Evolutionary conservation across 1,140 invertebrate species (phyloP).

Genomic region (Bacillus rossius): DNA sequence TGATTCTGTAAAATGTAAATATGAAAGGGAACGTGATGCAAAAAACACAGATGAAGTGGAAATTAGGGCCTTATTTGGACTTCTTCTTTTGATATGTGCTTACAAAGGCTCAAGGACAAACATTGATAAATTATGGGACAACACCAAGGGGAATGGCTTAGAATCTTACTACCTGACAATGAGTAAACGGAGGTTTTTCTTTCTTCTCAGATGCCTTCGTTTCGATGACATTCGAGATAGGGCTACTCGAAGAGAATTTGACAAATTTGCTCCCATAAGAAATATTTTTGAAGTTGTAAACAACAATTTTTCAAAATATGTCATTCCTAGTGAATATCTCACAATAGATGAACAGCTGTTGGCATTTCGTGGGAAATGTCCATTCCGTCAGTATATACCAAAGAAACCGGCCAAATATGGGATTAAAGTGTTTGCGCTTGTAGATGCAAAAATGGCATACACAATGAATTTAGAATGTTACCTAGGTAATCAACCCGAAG

Average conservation of each 20-base stretch:
- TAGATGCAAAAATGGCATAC: slow-evolving; percentile 32
- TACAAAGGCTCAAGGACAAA: slow-evolving; percentile 21
- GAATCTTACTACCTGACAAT: slow-evolving; percentile 32
- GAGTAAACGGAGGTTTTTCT: slow-evolving; percentile 32
- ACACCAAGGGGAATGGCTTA: slow-evolving; percentile 29
- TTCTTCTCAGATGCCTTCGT: slow-evolving; percentile 31
- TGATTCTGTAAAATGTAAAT: slow-evolving; percentile 20
- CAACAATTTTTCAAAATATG: slow-evolving; percentile 26
- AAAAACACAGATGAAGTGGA: slow-evolving; percentile 14
- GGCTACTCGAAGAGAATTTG: slow-evolving; percentile 26
- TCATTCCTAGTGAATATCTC: slow-evolving; percentile 28
- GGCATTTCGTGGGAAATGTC: slow-evolving; percentile 38
- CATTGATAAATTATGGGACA: slow-evolving; percentile 30
- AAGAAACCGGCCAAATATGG: slow-evolving; percentile 41
- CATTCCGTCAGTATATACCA: slow-evolving; percentile 41
- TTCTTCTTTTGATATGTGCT: slow-evolving; percentile 35
- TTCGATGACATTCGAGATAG: slow-evolving; percentile 31
- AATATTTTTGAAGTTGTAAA: slow-evolving; percentile 32
- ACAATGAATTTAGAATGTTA: slow-evolving; percentile 34
- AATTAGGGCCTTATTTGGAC: slow-evolving; percentile 20
- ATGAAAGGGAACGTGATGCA: slow-evolving; percentile 19
- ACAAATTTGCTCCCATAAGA: slow-evolving; percentile 35
- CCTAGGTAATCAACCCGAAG: slow-evolving; percentile 30
- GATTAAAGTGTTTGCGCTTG: slow-evolving; percentile 39
- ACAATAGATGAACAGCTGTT: slow-evolving; percentile 46